These are phyloP conservation scores for Pandion haliaetus DNA, from an alignment of 2,113 vertebrate species.

Conservation along the genomic window DNA sequence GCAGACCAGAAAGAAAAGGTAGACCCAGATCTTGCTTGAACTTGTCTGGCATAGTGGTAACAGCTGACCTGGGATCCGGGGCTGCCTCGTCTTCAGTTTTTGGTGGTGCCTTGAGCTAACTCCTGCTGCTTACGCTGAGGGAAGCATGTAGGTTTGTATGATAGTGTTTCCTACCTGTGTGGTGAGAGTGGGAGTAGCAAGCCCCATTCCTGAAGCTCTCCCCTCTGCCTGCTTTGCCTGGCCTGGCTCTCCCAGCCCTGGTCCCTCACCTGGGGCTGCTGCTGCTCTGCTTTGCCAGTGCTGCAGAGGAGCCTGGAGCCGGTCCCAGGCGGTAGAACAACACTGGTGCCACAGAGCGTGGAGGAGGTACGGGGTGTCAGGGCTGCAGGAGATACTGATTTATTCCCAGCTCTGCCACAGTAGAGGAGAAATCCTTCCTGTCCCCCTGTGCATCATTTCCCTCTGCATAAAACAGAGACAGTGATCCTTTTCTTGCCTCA, in stretches of 20 bases:
- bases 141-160: not conserved
- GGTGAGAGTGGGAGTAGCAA: not conserved
- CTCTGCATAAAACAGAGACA: not conserved
- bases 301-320: not conserved
- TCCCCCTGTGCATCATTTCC: not conserved
- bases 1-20: not conserved
- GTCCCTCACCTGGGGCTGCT: not conserved
- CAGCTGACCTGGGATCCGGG: not conserved
- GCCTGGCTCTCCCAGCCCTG: not conserved
- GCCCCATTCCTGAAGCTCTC: not conserved
- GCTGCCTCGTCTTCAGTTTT: not conserved
- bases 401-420: not conserved
- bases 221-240: not conserved
- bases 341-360: rapidly evolving
- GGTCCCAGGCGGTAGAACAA: not conserved
- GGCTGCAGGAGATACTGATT: not conserved
- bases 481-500: not conserved
- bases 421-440: not conserved
- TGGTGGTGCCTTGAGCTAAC: not conserved
- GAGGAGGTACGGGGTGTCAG: not conserved
- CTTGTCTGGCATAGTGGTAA: not conserved
- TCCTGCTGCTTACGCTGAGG: not conserved
- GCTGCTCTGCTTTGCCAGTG: not conserved
- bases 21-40: not conserved
- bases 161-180: rapidly evolving